Percentiles rank a stretch among this genome's conserved stretches.
Evolutionary conservation across 2,888 invertebrate genomes (phyloP).

Genomic region (Sinotaia quadrata): DNA sequence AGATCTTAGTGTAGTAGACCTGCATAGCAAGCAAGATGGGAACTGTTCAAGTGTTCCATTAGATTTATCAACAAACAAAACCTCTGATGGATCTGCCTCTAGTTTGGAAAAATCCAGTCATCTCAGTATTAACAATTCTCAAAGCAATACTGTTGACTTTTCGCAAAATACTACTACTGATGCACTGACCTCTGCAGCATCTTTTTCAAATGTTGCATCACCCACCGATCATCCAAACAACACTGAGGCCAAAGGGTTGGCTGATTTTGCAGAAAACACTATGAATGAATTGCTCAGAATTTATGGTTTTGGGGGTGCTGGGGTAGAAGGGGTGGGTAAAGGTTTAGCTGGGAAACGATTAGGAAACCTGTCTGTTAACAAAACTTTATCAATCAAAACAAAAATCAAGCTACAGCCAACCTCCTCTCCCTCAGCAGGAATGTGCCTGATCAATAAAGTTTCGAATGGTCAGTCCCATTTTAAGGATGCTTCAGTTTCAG

Average conservation of each 20-base stretch:
- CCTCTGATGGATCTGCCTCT: neutral
- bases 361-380: neutral
- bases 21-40: neutral
- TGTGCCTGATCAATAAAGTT: neutral
- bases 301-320: conserved; percentile 82
- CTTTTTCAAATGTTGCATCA: neutral
- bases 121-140: neutral
- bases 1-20: too few species aligned
- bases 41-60: conserved; percentile 31
- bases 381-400: neutral
- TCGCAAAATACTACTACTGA: conserved; percentile 7
- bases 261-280: conserved; percentile 85
- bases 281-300: conserved; percentile 85
- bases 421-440: neutral
- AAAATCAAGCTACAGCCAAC: neutral
- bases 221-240: neutral
- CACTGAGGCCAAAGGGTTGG: conserved; percentile 74
- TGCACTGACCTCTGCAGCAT: conserved; percentile 2
- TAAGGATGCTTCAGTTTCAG: neutral
- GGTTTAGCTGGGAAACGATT: neutral
- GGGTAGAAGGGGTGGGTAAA: neutral
- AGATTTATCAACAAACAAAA: conserved; percentile 29
- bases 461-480: neutral
- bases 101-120: neutral
- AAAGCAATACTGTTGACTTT: conserved; percentile 6